Evolutionary conservation across 2,113 vertebrate species (phyloP).

Genomic region (Thamnophis sirtalis): DNA sequence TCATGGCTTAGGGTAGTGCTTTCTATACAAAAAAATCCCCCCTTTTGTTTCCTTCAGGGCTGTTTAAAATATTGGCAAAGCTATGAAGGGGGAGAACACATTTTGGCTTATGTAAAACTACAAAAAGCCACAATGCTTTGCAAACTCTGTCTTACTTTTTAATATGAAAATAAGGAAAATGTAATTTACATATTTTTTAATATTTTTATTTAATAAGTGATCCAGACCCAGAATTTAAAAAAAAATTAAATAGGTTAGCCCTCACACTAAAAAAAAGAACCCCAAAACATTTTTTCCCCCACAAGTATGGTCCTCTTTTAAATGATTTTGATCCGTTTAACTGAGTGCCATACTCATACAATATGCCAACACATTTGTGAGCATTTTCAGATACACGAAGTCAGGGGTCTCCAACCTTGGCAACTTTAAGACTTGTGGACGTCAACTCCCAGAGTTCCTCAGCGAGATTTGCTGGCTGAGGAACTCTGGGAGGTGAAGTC

Average conservation of each 20-base stretch:
- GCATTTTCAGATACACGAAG: constrained; percentile 51
- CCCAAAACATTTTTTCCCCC: constrained; percentile 40
- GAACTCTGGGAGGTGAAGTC: too few species aligned
- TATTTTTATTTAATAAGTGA: constrained; percentile 92
- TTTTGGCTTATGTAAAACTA: constrained; percentile 99
- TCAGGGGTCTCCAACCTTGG: too few species aligned
- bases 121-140: constrained; percentile 99
- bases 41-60: constrained; percentile 78
- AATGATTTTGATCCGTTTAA: constrained; percentile 69
- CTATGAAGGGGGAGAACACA: constrained; percentile 89
- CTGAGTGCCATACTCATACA: constrained; percentile 74
- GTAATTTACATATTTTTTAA: constrained; percentile 95
- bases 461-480: too few species aligned
- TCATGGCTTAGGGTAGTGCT: constrained; percentile 91
- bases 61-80: constrained; percentile 94
- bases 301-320: constrained; percentile 82
- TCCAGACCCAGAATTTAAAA: constrained; percentile 83
- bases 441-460: too few species aligned
- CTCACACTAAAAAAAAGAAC: constrained; percentile 65
- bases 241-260: constrained; percentile 85
- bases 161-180: constrained; percentile 99
- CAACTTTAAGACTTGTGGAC: too few species aligned
- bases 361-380: constrained; percentile 66
- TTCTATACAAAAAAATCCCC: constrained; percentile 82
- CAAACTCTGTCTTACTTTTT: constrained; percentile 97